Evolutionary conservation across 2,113 vertebrate genomes (phyloP).

Genomic region (Promerops cafer): DNA sequence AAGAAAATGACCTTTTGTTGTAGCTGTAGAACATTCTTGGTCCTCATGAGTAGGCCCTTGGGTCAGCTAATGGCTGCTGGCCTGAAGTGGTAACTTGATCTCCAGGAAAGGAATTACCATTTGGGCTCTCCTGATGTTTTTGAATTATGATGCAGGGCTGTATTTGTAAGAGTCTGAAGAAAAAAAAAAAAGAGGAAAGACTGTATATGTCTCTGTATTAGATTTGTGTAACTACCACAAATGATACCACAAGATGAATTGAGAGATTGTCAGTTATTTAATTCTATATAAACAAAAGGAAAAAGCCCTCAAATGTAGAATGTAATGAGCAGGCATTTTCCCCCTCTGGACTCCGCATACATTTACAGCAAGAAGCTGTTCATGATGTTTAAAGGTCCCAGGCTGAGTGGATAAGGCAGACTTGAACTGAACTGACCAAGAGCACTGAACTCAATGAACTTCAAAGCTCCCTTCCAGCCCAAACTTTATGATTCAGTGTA

Average conservation of each 20-base stretch:
- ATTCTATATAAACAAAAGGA: not conserved
- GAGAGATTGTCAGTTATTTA: not conserved
- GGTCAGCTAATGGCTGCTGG: not conserved
- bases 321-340: not conserved
- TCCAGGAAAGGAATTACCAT: not conserved
- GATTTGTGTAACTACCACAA: not conserved
- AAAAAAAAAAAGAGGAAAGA: not conserved
- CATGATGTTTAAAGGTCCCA: accelerated
- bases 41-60: not conserved
- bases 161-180: not conserved
- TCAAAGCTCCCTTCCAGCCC: not conserved
- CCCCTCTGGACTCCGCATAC: not conserved
- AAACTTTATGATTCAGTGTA: not conserved
- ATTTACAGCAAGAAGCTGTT: not conserved
- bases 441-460: accelerated
- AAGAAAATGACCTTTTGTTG: not conserved
- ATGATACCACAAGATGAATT: not conserved
- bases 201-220: not conserved
- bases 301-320: not conserved
- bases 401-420: not conserved
- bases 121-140: not conserved
- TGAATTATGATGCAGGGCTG: not conserved
- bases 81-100: not conserved
- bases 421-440: not conserved
- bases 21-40: not conserved